Evolutionary conservation across 2,113 vertebrate species (phyloP), one percentile per base, ranked within the genome.

Genomic region (Apodemus speciosus): DNA sequence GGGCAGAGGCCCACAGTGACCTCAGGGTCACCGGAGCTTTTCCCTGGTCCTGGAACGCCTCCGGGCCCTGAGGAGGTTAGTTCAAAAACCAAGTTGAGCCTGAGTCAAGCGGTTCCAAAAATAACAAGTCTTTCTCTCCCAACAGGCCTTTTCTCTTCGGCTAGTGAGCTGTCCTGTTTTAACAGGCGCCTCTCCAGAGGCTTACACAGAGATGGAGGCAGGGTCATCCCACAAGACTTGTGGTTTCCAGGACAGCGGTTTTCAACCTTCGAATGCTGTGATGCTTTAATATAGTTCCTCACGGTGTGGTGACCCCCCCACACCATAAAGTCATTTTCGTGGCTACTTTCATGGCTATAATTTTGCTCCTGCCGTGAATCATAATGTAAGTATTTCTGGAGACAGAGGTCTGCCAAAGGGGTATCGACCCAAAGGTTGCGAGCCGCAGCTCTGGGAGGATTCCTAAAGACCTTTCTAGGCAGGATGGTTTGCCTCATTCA

Each of bases 1-100:
- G 35, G 71, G 53, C 56, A 69, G 91, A 40, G 49, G 81, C 6
- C 83, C 91, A 49, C 84, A 1, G 25, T n/a, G 91, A 66, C 64
- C 60, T 32, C 46, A 25, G 84, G 79, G 46, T 49, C 84, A 72
- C 32, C 9, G 1, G 53, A 46, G 30, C 56, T 69, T 35, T 30
- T 53, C 92, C 69, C 49, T 32, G 16, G 3, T 11, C 27, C n/a
- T 94, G 38, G 32, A 64, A 46, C 23, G 25, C 18, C 40, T 71
- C 69, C 16, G 53, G 51, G 71, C 58, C 85, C 40, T 0, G 35
- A 62, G 66, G 32, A 89, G 10, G 60, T 21, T 0, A 58, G 81
- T 38, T 91, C 91, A 91, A 62, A 95, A 80, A 43, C 80, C 73
- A 93, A 32, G 35, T 40, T 30, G 49, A 56, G 25, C 68, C 72